Evolutionary conservation across 2,113 vertebrate species (phyloP).

Genomic region (Ptilonorhynchus violaceus): DNA sequence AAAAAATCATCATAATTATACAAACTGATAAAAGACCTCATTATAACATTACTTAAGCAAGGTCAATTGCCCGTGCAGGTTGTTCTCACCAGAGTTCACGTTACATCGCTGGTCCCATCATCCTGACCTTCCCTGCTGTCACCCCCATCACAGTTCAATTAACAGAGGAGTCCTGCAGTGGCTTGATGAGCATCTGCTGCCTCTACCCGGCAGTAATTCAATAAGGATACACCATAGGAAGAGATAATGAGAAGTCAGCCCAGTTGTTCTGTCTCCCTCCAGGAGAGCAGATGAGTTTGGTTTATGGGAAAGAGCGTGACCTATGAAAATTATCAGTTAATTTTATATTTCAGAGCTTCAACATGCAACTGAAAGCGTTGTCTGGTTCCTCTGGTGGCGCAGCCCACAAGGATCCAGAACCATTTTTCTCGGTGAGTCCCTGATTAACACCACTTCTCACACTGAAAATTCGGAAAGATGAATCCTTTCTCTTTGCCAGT

Average conservation of each 20-base stretch:
- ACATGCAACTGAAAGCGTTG: neutral
- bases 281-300: slow-evolving; percentile 75
- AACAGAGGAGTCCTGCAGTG: slow-evolving; percentile 79
- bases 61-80: slow-evolving; percentile 51
- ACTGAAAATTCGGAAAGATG: no score
- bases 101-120: slow-evolving; percentile 75
- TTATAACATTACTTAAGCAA: slow-evolving; percentile 17
- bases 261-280: slow-evolving; percentile 70
- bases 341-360: slow-evolving; percentile 39
- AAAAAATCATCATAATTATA: neutral
- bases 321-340: slow-evolving; percentile 59
- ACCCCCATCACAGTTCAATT: slow-evolving; percentile 91
- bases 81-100: slow-evolving; percentile 66
- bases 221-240: slow-evolving; percentile 77
- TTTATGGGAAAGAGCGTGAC: slow-evolving; percentile 62
- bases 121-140: slow-evolving; percentile 87
- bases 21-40: neutral
- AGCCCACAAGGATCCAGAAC: neutral
- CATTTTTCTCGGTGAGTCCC: neutral
- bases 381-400: neutral
- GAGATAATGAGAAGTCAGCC: slow-evolving; percentile 76
- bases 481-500: neutral
- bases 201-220: slow-evolving; percentile 89
- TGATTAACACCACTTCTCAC: neutral
- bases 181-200: slow-evolving; percentile 87